Percentiles rank a stretch among this genome's conserved stretches.
Conservation (phyloP, 2,888 invertebrate genomes). For the Coelinius sp. region DNA sequence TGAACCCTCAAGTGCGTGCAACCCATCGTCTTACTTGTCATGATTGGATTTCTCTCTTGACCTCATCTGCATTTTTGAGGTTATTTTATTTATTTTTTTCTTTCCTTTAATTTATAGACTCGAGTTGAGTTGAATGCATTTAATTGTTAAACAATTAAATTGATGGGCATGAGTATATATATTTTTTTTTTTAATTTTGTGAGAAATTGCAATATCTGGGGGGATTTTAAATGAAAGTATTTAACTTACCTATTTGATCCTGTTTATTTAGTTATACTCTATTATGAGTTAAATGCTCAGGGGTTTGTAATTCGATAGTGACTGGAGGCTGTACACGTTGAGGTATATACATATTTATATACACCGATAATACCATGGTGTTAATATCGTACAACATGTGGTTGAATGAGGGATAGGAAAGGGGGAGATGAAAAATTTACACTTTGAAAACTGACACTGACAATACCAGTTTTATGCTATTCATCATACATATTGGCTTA, state of each 20-base stretch:
- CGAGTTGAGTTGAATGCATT: background rate
- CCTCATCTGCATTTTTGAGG: constrained; percentile 12
- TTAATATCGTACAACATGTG: background rate
- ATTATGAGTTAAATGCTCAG: constrained; percentile 31
- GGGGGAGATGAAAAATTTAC: constrained; percentile 1
- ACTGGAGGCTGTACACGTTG: background rate
- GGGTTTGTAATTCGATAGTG: constrained; percentile 31
- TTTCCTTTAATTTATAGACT: background rate
- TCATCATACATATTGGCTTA: background rate
- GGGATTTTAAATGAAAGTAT: background rate
- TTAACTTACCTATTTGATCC: background rate
- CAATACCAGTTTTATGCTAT: background rate
- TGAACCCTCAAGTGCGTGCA: constrained; percentile 30
- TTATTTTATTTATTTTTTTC: background rate
- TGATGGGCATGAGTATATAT: background rate
- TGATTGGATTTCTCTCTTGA: constrained; percentile 21
- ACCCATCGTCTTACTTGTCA: constrained; percentile 40
- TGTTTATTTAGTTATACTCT: constrained; percentile 18
- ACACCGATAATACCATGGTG: constrained; percentile 7
- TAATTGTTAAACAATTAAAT: constrained; percentile 6
- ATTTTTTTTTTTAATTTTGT: background rate
- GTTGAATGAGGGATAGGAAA: background rate
- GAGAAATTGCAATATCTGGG: background rate
- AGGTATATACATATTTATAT: constrained; percentile 14
- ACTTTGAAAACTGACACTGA: constrained; percentile 13